Base-by-base conservation (phyloP, 2,888 invertebrate genomes). In the Acanthosoma haemorrhoidale region DNA sequence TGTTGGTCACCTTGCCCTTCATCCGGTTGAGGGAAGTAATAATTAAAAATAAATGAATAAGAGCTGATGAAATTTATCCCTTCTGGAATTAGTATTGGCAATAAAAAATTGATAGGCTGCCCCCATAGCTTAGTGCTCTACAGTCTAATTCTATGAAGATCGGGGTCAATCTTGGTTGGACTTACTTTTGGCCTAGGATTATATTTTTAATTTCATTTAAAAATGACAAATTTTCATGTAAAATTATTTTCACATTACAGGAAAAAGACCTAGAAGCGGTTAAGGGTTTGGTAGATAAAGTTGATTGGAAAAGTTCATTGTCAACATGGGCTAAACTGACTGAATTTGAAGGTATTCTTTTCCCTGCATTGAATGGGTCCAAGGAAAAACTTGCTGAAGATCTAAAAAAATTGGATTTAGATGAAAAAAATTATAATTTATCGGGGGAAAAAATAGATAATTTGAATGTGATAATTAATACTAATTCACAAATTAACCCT, bases 261-360 rank as follows among this genome's bases (percentile, higher is more conserved):
- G 71, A 72, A 8, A 58, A 60, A 51, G 74, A 74, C 21, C n/a
- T 69, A 34, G 57, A 38, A 43, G 59, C 38, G 1, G 69, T 73
- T 25, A 71, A 70, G 60, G 32, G 31, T 61, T 31, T 72, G 15
- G 73, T 71, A 2, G 31, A 66, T n/a, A 69, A 70, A 34, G 69
- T 70, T 4, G 63, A 73, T 64, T 71, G 70, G 71, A 32, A 51
- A 31, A 39, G 71, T n/a, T 34, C 34, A 31, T 58, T 73, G 2
- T 34, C 31, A n/a, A 29, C 58, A 16, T 73, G 73, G 73, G 58
- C 69, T 15, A 57, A 69, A 15, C 32, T 72, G 11, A 57, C 60
- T 15, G 60, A 41, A 11, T 73, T 70, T 32, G 31, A 66, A 58
- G 73, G 73, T 18, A 61, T 71, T 11, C 29, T 32, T 13, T 73